Percentiles rank a stretch among this genome's conserved stretches.
phyloP scores from a whole-genome alignment of 2,113 vertebrate genomes.

The Pygoscelis adeliae region DNA sequence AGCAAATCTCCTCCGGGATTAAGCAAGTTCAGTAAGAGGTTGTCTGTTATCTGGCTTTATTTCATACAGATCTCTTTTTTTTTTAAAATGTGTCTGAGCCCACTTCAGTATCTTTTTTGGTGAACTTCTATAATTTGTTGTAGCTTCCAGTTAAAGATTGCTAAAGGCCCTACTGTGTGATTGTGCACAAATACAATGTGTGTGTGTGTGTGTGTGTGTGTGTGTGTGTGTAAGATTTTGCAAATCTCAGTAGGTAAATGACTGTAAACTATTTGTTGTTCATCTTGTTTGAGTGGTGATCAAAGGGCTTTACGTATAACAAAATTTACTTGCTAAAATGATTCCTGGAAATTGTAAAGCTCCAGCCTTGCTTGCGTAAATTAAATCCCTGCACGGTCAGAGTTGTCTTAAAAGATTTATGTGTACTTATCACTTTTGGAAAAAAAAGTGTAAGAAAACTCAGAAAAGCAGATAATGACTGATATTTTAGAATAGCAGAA shows the following conservation, averaged over 20 bases:
- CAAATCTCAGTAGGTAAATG: neutral
- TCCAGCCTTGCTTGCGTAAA: neutral
- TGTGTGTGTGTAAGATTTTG: neutral
- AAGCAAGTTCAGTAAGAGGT: neutral
- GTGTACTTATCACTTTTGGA: neutral
- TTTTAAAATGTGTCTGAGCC: neutral
- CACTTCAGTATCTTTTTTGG: neutral
- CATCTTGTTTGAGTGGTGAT: neutral
- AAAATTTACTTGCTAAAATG: neutral
- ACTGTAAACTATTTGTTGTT: neutral
- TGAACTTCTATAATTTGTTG: neutral
- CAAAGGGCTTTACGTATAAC: neutral
- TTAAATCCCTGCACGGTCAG: neutral
- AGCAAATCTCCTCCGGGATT: neutral
- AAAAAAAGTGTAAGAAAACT: neutral
- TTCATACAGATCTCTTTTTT: neutral
- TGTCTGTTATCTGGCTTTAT: neutral
- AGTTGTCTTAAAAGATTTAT: neutral
- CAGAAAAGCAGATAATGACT: neutral
- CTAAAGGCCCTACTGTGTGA: neutral
- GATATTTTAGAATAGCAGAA: neutral
- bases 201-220: neutral
- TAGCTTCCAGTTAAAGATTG: neutral
- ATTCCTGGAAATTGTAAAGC: neutral
- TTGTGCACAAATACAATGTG: neutral